phyloP scores from a whole-genome alignment of 2,113 vertebrate genomes.

The Illadopsis cleaveri region DNA sequence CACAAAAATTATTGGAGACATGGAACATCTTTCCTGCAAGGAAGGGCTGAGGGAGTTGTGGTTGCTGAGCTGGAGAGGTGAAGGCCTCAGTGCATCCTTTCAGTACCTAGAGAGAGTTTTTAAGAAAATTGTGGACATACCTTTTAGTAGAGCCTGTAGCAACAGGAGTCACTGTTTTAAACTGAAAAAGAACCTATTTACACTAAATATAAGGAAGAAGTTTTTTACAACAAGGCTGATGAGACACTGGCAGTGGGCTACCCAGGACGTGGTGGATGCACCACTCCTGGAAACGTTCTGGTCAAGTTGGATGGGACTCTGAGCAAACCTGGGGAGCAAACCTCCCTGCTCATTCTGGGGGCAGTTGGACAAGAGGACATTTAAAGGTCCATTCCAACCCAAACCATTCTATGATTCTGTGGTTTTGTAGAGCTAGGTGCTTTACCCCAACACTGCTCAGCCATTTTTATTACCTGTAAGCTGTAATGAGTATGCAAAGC shows the following conservation, averaged over 20 bases:
- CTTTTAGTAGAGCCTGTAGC: background rate
- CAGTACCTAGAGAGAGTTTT: background rate
- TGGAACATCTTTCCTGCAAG: background rate
- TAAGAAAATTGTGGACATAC: background rate
- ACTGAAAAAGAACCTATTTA: background rate
- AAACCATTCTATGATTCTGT: background rate
- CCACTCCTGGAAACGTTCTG: background rate
- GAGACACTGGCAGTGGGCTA: fast-evolving
- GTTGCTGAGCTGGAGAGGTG: background rate
- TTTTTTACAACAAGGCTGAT: background rate
- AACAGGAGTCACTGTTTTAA: background rate
- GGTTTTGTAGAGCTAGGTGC: background rate
- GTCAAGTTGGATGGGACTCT: background rate
- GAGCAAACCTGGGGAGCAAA: background rate
- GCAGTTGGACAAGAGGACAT: background rate
- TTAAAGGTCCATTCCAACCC: background rate
- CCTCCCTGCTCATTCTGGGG: background rate
- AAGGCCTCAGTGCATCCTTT: background rate
- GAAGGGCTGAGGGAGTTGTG: background rate
- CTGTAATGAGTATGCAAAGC: background rate
- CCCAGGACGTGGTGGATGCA: background rate
- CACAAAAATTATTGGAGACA: too few species aligned
- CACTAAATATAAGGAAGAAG: background rate
- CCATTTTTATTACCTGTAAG: background rate
- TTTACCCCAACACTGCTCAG: background rate